These are phyloP conservation scores for Rhopalosiphum nymphaeae DNA, from an alignment of 2,888 invertebrate genomes.

Conservation along the genomic window DNA sequence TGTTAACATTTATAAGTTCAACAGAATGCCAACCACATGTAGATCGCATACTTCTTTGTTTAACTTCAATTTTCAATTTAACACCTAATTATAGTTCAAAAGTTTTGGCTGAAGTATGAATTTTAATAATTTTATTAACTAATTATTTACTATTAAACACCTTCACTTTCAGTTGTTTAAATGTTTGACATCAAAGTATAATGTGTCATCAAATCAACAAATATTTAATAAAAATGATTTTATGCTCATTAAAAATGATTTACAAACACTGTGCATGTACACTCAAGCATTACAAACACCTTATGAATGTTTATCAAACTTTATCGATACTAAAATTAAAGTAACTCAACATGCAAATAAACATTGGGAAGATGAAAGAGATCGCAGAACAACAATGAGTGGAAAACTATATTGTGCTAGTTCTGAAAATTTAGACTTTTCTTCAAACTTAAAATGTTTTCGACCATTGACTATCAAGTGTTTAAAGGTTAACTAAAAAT, in stretches of 20 bases:
- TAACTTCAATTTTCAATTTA: conserved; percentile 57
- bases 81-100: conserved; percentile 46
- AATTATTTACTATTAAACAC: not conserved
- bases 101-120: conserved; percentile 51
- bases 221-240: conserved; percentile 24
- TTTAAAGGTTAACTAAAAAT: conserved; percentile 29
- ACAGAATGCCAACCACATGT: conserved; percentile 81
- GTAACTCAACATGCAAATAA: conserved; percentile 49
- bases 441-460: conserved; percentile 55
- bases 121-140: not conserved
- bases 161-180: conserved; percentile 54
- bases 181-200: conserved; percentile 50
- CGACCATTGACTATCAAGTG: conserved; percentile 52
- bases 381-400: conserved; percentile 51
- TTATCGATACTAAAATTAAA: conserved; percentile 62
- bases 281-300: conserved; percentile 55
- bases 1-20: conserved; percentile 79
- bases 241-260: conserved; percentile 33
- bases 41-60: conserved; percentile 80
- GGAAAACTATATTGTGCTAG: conserved; percentile 42
- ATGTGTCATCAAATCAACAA: conserved; percentile 31
- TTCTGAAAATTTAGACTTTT: conserved; percentile 57
- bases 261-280: conserved; percentile 42
- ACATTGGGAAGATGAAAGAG: conserved; percentile 62
- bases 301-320: conserved; percentile 55